A percentile compares a stretch with the other conserved stretches of the same genome.
phyloP scores from a whole-genome alignment of 2,797 vertebrate genomes.

The Sebastes itinus region DNA sequence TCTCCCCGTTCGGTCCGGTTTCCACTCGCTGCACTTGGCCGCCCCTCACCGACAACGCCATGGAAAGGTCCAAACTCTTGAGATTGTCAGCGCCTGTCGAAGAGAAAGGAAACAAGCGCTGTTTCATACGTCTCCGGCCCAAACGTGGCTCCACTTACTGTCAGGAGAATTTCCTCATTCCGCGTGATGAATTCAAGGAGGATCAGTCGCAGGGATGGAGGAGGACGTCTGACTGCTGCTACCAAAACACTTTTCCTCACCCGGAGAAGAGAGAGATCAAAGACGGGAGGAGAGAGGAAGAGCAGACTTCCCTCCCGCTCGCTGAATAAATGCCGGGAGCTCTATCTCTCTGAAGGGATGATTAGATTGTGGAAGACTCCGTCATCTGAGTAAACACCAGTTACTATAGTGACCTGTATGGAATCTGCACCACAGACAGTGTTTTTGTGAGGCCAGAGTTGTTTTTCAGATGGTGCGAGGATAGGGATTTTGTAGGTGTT shows the following conservation, averaged over 20 bases:
- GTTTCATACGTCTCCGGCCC: slow-evolving; percentile 35
- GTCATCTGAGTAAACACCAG: slow-evolving; percentile 61
- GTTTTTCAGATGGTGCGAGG: slow-evolving; percentile 37
- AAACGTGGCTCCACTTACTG: slow-evolving; percentile 68
- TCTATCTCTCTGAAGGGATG: slow-evolving; percentile 48
- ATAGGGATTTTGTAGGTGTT: slow-evolving; percentile 8
- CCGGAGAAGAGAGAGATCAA: slow-evolving; percentile 40
- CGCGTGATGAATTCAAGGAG: slow-evolving; percentile 54
- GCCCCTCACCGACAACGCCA: slow-evolving; percentile 35
- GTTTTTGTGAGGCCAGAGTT: slow-evolving; percentile 9
- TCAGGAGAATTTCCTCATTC: slow-evolving; percentile 61
- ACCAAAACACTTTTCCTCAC: slow-evolving; percentile 49
- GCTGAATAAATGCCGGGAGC: slow-evolving; percentile 52
- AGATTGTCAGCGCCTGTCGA: slow-evolving; percentile 52
- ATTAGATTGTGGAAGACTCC: slow-evolving; percentile 55
- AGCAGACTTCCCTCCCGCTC: slow-evolving; percentile 26
- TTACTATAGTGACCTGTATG: slow-evolving; percentile 34
- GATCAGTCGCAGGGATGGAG: slow-evolving; percentile 19
- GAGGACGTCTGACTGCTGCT: slow-evolving; percentile 46
- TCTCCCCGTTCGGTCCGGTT: slow-evolving; percentile 27
- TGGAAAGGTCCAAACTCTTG: slow-evolving; percentile 59
- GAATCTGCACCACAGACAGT: slow-evolving; percentile 30
- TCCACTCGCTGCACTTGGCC: slow-evolving; percentile 48
- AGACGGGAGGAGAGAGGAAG: slow-evolving; percentile 27
- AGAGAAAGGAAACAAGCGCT: slow-evolving; percentile 52